Evolutionary conservation across 2,113 vertebrate genomes (phyloP).

Genomic region (Morone saxatilis): DNA sequence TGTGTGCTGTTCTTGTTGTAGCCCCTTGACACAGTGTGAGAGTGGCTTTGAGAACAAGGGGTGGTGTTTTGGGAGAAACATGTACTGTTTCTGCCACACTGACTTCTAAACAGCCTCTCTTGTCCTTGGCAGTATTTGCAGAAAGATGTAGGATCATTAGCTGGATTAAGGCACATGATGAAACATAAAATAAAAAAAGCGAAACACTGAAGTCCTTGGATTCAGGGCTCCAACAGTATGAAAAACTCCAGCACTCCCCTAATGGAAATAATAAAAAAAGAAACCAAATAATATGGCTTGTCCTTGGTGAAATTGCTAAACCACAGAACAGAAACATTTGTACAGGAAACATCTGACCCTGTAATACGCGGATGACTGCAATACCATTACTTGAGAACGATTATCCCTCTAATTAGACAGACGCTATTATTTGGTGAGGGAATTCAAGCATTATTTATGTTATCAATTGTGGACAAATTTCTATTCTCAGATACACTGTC

Average conservation of each 20-base stretch:
- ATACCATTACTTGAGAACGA: background rate
- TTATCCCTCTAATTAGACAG: background rate
- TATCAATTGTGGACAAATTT: background rate
- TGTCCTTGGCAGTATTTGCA: constrained; percentile 22
- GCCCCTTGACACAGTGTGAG: background rate
- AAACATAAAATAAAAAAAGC: background rate
- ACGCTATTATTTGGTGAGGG: background rate
- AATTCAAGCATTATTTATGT: background rate
- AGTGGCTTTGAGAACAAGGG: constrained; percentile 17
- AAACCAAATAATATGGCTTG: background rate
- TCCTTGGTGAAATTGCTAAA: background rate
- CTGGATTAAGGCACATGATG: background rate
- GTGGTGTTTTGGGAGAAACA: constrained; percentile 58
- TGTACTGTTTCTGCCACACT: background rate
- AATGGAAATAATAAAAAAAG: background rate
- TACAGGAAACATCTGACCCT: background rate
- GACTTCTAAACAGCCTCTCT: constrained; percentile 5
- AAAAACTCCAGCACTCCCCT: background rate
- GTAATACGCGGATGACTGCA: background rate
- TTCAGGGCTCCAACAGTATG: background rate
- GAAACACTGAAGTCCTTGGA: background rate
- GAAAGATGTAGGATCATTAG: background rate
- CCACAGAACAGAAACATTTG: background rate
- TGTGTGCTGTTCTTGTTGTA: background rate
- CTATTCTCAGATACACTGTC: background rate